A percentile compares a stretch with the other conserved stretches of the same genome.
These are phyloP conservation scores for Pristionchus japonicus DNA, from an alignment of 2,888 invertebrate species.

Conservation along the genomic window DNA sequence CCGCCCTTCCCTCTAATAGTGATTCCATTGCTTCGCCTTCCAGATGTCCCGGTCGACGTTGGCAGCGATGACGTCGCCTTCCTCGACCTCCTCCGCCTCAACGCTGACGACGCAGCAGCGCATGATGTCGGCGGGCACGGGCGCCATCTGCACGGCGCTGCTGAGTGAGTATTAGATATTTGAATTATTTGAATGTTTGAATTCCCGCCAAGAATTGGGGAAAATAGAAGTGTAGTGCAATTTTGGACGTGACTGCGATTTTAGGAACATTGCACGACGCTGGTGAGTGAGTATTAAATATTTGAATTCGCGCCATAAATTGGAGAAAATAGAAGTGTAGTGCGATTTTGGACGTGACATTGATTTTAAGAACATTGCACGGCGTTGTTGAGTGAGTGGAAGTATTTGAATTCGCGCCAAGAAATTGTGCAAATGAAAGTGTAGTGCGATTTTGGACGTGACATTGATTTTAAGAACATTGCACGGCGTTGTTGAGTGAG, in stretches of 20 bases:
- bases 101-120: conserved; percentile 53
- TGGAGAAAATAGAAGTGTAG: too few relatives aligned
- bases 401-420: too few relatives aligned
- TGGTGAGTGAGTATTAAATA: too few relatives aligned
- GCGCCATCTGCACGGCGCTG: conserved; percentile 66
- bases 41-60: conserved; percentile 5
- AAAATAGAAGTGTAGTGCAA: background rate
- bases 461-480: background rate
- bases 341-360: background rate
- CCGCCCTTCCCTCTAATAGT: too few relatives aligned
- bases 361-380: background rate
- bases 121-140: conserved; percentile 61
- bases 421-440: too few relatives aligned
- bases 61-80: conserved; percentile 2
- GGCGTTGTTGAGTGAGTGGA: too few relatives aligned
- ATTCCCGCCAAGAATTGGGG: background rate
- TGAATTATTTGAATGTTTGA: background rate
- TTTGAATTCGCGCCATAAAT: too few relatives aligned
- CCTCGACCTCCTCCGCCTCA: conserved; percentile 8
- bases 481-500: too few relatives aligned
- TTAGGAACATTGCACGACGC: background rate
- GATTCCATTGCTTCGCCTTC: background rate
- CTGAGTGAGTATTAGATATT: conserved; percentile 56
- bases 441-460: background rate
- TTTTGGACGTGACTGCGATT: background rate